phyloP scores from a whole-genome alignment of 2,888 invertebrate genomes.

The Sturmia bella region DNA sequence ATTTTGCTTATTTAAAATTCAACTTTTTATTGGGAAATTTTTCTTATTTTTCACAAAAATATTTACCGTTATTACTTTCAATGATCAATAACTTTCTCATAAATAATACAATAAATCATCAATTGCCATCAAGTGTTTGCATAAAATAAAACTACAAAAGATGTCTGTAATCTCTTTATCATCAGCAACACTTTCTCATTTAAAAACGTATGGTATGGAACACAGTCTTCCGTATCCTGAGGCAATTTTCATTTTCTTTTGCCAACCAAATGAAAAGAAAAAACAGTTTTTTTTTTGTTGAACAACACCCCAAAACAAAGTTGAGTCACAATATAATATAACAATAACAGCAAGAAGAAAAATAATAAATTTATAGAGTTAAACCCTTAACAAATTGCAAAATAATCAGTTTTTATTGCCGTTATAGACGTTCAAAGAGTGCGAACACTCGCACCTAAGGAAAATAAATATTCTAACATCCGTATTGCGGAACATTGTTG shows the following conservation, averaged over 20 bases:
- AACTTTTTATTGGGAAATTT: neutral
- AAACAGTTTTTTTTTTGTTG: too few relatives aligned
- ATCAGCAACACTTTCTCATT: constrained; percentile 66
- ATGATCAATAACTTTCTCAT: constrained; percentile 60
- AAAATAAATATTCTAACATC: constrained; percentile 25
- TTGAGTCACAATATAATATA: neutral
- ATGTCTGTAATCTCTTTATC: constrained; percentile 61
- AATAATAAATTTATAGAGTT: constrained; percentile 42
- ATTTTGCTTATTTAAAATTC: neutral
- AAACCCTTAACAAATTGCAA: constrained; percentile 69
- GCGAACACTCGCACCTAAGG: constrained; percentile 28
- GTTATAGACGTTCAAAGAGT: constrained; percentile 52
- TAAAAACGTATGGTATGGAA: constrained; percentile 38
- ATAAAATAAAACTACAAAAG: constrained; percentile 23
- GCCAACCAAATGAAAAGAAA: constrained; percentile 5
- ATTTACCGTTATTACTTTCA: constrained; percentile 47
- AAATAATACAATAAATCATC: constrained; percentile 56
- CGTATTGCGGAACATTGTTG: constrained; percentile 9
- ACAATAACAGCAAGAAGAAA: constrained; percentile 19
- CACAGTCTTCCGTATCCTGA: constrained; percentile 65
- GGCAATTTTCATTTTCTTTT: constrained; percentile 64
- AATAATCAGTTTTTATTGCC: constrained; percentile 69
- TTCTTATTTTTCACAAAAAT: neutral
- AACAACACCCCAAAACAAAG: neutral
- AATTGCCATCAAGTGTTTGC: constrained; percentile 38